A percentile compares a stretch with the other conserved stretches of the same genome.
Evolutionary conservation across 37 sponge, comb jelly and placozoan genomes (phyloP).

Genomic region (Tethya wilhelma): DNA sequence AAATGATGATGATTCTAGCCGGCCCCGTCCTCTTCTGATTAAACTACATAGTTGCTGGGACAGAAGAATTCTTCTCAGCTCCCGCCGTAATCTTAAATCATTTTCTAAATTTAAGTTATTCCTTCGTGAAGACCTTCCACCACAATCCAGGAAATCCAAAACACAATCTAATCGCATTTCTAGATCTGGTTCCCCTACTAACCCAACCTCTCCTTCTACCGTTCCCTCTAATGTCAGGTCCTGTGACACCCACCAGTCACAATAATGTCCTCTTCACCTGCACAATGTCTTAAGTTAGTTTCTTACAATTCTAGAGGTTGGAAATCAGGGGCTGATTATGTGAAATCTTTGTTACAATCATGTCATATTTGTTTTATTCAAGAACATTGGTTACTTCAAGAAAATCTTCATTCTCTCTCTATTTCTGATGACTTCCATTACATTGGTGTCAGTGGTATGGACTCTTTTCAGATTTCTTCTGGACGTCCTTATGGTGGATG

Average conservation of each 20-base stretch:
- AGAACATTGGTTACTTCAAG: conserved; percentile 1
- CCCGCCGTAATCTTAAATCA: not conserved
- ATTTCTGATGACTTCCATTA: not conserved
- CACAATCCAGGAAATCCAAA: not conserved
- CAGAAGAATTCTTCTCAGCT: not conserved
- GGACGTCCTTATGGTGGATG: not conserved
- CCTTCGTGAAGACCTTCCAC: not conserved
- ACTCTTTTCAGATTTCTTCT: not conserved
- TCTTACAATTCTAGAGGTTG: not conserved
- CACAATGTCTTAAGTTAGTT: not conserved
- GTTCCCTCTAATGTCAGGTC: not conserved
- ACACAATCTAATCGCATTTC: not conserved
- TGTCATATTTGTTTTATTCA: not conserved
- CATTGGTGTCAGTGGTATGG: not conserved
- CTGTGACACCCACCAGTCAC: not conserved
- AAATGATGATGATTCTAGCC: not conserved
- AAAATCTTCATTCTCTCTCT: not conserved
- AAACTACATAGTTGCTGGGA: not conserved
- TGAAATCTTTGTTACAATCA: not conserved
- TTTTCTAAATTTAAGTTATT: not conserved
- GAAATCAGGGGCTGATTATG: not conserved
- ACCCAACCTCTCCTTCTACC: too few species aligned
- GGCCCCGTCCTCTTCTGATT: not conserved
- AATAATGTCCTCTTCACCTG: not conserved
- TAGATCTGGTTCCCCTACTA: not conserved